Evolutionary conservation across 2,113 vertebrate genomes (phyloP), one percentile per base, ranked within the genome.

Genomic region (Elephas maximus): DNA sequence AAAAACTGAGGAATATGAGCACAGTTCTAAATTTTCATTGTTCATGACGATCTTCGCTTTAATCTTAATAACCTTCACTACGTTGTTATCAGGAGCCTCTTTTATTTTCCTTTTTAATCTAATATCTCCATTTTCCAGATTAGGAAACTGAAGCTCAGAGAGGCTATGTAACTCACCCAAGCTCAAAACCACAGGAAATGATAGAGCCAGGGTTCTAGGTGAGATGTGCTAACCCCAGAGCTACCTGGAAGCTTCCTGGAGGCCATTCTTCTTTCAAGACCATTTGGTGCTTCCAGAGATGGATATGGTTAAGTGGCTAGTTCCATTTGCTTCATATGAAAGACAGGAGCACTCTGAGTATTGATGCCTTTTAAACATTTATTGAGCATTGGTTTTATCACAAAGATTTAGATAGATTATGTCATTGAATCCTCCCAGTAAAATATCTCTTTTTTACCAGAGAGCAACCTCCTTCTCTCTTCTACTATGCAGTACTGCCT

Each of bases 91-190:
- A 2, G 17, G 30, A 89, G 73, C 18, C 9, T 48, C 57, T 74
- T 65, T 51, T 90, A 33, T 87, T 77, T 33, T 81, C 60, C 78
- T n/a, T 73, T 76, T 86, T 60, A 89, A 71, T 82, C 44, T 80
- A 63, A 41, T 76, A 84, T 74, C 8, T 48, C 2, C 45, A 15
- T 73, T 67, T 91, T 84, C 41, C 45, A 69, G 6, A 6, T n/a
- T 23, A 62, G 85, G 84, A 62, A 62, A 33, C 44, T 24, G 10
- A 44, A 37, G 48, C 23, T 80, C 69, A 41, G 80, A 33, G 20
- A 41, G 51, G 44, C 41, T 23, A 51, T 79, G 14, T 6, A 60
- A 18, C 17, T 76, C 3, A 2, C 18, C 44, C 0, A 12, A 65
- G 37, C 30, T 80, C n/a, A 5, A 28, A 51, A 0, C 1, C 24